Evolutionary conservation across 2,888 invertebrate genomes (phyloP), one percentile per base, ranked within the genome.

Genomic region (Phasia obesa): DNA sequence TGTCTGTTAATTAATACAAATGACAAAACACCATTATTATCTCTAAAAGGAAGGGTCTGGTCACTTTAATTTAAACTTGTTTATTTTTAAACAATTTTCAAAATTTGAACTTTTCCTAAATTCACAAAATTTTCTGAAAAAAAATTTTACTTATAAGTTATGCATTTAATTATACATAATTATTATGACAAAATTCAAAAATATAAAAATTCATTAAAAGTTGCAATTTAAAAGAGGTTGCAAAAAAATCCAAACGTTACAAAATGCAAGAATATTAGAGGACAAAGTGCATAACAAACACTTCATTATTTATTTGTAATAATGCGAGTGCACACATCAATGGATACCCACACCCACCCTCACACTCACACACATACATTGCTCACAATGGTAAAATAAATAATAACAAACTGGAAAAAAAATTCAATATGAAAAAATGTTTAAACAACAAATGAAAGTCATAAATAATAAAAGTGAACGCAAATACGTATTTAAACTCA

Each of bases 241-340:
- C 0, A 21, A 49, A 17, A 38, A 25, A 42, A 7, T 42, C 38
- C 49, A 44, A 57, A 59, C 21, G 5, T 23, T 9, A 21, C 25
- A 47, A 62, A 27, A 27, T n/a, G 27, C 13, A 59, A 19, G 31
- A 55, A 67, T 13, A 38, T 67, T 17, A 59, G n/a, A 71, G 60
- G 60, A n/a, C 60, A 60, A 71, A 70, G 57, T 70, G 59, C 57
- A 70, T 23, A 21, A 47, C 44, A 70, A 70, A 71, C 23, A 71
- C 49, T 49, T 23, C 13, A 49, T 23, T 11, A n/a, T 62, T 35
- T 57, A 17, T 53, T 25, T 35, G 35, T 35, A 11, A 51, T 23
- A 15, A 59, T 38, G 25, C n/a, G 23, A 25, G 15, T 25, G 9
- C 42, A 51, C 23, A 23, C 9, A 13, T n/a, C n/a, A n/a, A n/a